Percentiles rank a stretch among this genome's conserved stretches.
phyloP scores from a whole-genome alignment of 2,113 vertebrate species.

The Nerophis ophidion region DNA sequence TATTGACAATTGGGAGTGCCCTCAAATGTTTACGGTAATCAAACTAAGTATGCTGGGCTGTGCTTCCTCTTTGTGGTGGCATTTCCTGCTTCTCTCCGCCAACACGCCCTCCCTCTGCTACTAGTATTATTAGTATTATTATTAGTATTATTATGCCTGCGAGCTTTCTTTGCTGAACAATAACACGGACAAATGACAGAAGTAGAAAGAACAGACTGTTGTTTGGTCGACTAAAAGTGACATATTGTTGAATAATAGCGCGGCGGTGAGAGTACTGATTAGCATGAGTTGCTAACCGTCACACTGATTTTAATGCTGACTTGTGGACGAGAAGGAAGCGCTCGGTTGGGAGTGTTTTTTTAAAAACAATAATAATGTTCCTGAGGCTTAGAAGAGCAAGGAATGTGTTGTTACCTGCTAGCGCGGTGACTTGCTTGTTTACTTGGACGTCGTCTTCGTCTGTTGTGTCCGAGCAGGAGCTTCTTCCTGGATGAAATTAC shows the following conservation, averaged over 20 bases:
- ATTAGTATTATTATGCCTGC: not conserved
- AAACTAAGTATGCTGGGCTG: not conserved
- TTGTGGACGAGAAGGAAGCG: constrained; percentile 12
- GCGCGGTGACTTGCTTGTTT: too few species aligned
- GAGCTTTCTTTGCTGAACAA: not conserved
- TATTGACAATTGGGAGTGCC: not conserved
- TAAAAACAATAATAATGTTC: too few species aligned
- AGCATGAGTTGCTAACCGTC: constrained; percentile 15
- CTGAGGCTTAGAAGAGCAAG: not conserved
- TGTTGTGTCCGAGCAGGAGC: constrained; percentile 13
- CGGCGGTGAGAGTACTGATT: not conserved
- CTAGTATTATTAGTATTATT: too few species aligned
- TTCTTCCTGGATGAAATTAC: constrained; percentile 61
- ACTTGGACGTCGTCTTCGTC: constrained; percentile 6
- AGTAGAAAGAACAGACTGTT: too few species aligned
- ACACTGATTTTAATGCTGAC: constrained; percentile 15
- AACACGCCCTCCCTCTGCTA: constrained; percentile 2
- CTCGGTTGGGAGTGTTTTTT: not conserved
- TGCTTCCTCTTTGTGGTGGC: not conserved
- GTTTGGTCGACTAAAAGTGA: not conserved
- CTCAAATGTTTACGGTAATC: not conserved
- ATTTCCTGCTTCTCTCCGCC: constrained; percentile 51
- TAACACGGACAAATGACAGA: not conserved
- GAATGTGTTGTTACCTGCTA: constrained; percentile 44
- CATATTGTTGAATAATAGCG: not conserved